Conservation (phyloP, 2,797 vertebrate species). For the Argya squamiceps region DNA sequence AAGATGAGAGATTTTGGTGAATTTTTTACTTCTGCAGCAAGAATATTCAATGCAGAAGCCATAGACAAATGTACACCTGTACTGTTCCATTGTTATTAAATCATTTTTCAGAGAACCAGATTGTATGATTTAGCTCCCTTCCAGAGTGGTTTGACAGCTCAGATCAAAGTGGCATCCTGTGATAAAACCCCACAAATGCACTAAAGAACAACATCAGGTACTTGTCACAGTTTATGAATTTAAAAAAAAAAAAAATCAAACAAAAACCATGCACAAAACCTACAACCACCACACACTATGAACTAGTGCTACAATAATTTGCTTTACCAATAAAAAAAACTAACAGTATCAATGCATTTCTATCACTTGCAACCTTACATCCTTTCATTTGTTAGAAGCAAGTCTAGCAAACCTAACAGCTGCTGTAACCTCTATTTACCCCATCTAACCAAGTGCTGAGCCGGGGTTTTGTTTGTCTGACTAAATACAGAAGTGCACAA, state of each 20-base stretch:
- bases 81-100: neutral
- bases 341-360: neutral
- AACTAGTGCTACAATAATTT: neutral
- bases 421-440: neutral
- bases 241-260: neutral
- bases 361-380: neutral
- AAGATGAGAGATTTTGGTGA: neutral
- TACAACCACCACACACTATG: neutral
- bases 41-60: neutral
- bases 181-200: neutral
- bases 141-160: neutral
- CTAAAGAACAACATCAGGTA: neutral
- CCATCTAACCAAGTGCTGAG: neutral
- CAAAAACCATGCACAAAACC: neutral
- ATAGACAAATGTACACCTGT: neutral
- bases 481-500: neutral
- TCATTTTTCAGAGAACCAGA: neutral
- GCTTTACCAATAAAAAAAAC: neutral
- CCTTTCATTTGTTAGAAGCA: neutral
- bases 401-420: neutral
- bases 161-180: neutral
- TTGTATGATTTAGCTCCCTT: neutral
- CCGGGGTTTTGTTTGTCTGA: neutral
- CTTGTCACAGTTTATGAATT: neutral
- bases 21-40: neutral